phyloP scores from a whole-genome alignment of 2,113 vertebrate genomes.

The Typhlomys cinereus region DNA sequence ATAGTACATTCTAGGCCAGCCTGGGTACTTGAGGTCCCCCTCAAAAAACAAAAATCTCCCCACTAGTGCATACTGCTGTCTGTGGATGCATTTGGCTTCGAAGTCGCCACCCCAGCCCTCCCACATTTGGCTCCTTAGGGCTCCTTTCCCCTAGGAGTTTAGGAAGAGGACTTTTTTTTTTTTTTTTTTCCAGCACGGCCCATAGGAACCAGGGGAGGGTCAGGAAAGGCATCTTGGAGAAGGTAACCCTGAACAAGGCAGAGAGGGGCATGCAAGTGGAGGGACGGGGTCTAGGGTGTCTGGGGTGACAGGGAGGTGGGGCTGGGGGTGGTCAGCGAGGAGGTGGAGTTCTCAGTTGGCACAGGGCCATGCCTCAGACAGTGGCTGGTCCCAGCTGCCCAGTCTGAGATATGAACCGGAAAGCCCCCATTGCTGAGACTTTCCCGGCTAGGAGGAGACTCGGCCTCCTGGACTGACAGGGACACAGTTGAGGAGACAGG shows the following conservation, averaged over 20 bases:
- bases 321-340: too few species aligned
- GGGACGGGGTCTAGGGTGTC: neutral
- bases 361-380: accelerated
- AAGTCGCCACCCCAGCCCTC: neutral
- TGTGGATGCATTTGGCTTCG: neutral
- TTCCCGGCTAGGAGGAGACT: accelerated
- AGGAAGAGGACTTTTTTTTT: neutral
- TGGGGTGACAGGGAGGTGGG: neutral
- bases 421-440: neutral
- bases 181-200: neutral
- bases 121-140: neutral
- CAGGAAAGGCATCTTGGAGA: neutral
- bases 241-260: neutral
- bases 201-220: too few species aligned
- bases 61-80: neutral
- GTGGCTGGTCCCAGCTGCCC: accelerated
- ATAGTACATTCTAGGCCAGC: too few species aligned
- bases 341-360: neutral
- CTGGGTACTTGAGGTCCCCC: too few species aligned
- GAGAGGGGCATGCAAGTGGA: neutral
- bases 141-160: neutral
- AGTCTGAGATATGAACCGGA: neutral
- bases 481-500: neutral
- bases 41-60: too few species aligned
- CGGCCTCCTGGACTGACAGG: neutral